Conservation (phyloP, 2,113 vertebrate genomes). For the Mohoua ochrocephala region DNA sequence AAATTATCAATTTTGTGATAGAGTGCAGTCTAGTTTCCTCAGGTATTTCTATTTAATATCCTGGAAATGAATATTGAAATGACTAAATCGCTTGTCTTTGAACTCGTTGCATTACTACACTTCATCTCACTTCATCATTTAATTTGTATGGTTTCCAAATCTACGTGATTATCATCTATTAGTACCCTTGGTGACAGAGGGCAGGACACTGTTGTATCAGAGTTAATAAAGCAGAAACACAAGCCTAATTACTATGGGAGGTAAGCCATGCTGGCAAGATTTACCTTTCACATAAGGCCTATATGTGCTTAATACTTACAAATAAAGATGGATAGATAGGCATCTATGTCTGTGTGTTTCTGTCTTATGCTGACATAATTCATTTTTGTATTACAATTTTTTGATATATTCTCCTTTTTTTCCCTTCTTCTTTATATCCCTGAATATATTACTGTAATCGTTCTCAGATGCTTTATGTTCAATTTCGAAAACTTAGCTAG, state of each 20-base stretch:
- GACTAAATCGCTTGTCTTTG: slow-evolving; percentile 35
- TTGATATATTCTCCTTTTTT: neutral
- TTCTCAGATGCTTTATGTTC: neutral
- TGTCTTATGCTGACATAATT: neutral
- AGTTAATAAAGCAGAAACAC: slow-evolving; percentile 81
- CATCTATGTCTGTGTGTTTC: neutral
- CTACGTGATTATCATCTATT: slow-evolving; percentile 70
- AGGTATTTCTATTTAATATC: neutral
- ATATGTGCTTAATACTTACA: slow-evolving; percentile 17
- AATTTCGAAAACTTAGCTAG: neutral
- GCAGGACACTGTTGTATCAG: slow-evolving; percentile 70
- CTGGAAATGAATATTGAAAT: slow-evolving; percentile 38
- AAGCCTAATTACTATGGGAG: slow-evolving; percentile 72
- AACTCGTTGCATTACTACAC: slow-evolving; percentile 44
- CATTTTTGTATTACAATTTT: neutral
- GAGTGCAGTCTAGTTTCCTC: neutral
- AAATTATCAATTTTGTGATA: neutral
- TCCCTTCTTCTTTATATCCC: neutral
- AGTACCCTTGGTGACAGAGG: slow-evolving; percentile 76
- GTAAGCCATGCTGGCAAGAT: slow-evolving; percentile 68
- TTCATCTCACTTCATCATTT: slow-evolving; percentile 72
- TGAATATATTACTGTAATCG: neutral
- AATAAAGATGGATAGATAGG: slow-evolving; percentile 2
- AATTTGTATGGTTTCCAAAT: slow-evolving; percentile 77
- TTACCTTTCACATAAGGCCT: slow-evolving; percentile 53